Evolutionary conservation across 2,888 invertebrate genomes (phyloP).

Genomic region (Limenitis camilla): DNA sequence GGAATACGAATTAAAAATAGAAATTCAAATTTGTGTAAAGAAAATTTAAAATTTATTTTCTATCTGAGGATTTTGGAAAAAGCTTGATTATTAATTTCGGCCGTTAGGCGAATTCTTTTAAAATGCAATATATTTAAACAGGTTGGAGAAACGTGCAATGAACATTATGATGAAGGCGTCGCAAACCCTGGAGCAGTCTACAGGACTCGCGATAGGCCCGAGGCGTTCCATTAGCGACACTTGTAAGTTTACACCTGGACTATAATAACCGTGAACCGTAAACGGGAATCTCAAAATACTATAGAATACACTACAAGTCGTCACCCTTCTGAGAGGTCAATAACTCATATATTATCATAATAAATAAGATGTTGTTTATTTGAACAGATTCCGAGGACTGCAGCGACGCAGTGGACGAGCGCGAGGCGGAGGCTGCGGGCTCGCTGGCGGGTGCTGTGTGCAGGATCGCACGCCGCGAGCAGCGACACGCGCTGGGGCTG

Average conservation of each 20-base stretch:
- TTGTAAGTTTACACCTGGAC: constrained; percentile 38
- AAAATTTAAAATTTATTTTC: too few species aligned
- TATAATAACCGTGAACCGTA: background rate
- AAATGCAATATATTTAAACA: constrained; percentile 30
- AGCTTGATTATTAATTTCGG: background rate
- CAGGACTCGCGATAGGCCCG: constrained; percentile 84
- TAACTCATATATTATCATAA: too few species aligned
- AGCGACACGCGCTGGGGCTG: constrained; percentile 86
- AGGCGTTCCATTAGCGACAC: constrained; percentile 69
- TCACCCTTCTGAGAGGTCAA: too few species aligned
- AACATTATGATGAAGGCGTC: constrained; percentile 88
- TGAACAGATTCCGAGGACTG: constrained; percentile 35
- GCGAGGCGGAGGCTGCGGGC: constrained; percentile 65
- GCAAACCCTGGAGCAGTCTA: constrained; percentile 87
- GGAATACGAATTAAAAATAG: too few species aligned
- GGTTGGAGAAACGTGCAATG: constrained; percentile 86
- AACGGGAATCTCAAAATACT: background rate
- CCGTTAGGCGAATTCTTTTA: background rate
- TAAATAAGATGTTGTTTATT: too few species aligned
- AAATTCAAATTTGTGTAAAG: too few species aligned
- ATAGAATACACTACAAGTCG: too few species aligned
- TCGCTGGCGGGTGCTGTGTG: constrained; percentile 87
- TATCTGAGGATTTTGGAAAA: too few species aligned
- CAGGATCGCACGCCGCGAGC: constrained; percentile 90
- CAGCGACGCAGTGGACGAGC: constrained; percentile 53